Evolutionary conservation across 2,113 vertebrate genomes (phyloP), one percentile per base, ranked within the genome.

Genomic region (Mionectes macconnelli): DNA sequence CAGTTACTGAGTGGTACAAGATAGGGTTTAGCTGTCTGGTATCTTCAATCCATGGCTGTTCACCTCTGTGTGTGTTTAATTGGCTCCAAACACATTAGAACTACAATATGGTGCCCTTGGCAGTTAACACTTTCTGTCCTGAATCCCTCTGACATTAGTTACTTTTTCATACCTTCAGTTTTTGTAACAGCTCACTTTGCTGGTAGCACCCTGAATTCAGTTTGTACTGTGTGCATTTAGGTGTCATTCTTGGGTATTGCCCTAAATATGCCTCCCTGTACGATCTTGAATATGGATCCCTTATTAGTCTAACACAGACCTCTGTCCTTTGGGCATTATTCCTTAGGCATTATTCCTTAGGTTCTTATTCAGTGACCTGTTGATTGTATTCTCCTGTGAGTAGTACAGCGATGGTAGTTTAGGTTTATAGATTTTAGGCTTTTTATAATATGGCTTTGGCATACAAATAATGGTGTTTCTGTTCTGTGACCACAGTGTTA

Each of bases 1-100:
- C 28, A 8, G 30, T 83, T 60, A 21, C 0, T 0, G 0, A 23
- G 70, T 27, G 39, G 18, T 37, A 9, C 28, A 3, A 0, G 0
- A 20, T 30, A n/a, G 45, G 28, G n/a, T 74, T 89, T 57, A 81
- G n/a, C 63, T 67, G 28, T 53, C 39, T 7, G 5, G 5, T 63
- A 39, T 50, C 52, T 81, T 72, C 50, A 73, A 0, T 76, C 37
- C 12, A 0, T 37, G 35, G 2, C 68, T 3, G 0, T 40, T 72
- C 66, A 42, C 56, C 39, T 68, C 44, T 1, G 0, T 30, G 3
- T 6, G 33, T 39, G 20, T 49, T 83, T 44, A 68, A 39, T 64
- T 0, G 0, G 24, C 69, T 76, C 64, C 63, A 52, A 47, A 70
- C 35, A 15, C 25, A 1, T 60, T 39, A 0, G 24, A 56, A 18